phyloP scores from a whole-genome alignment of 2,888 invertebrate species.

The Autographa pulchrina region DNA sequence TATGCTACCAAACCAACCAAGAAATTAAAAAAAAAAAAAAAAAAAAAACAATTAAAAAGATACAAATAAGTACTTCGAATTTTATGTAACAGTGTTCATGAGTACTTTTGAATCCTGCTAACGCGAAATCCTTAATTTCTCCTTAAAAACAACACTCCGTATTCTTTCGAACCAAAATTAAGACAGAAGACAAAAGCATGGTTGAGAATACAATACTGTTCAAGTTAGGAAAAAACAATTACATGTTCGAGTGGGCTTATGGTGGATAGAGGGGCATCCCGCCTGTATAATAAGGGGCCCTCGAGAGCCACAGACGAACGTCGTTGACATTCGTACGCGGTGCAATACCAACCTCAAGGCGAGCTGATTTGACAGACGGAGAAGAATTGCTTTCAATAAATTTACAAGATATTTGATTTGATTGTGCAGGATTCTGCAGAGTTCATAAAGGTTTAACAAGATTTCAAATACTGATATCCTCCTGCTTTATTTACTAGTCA shows the following conservation, averaged over 20 bases:
- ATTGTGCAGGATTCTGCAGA: neutral
- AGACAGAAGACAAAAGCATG: conserved; percentile 24
- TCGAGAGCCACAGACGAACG: conserved; percentile 48
- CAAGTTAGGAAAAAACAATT: conserved; percentile 52
- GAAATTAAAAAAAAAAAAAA: too few relatives aligned
- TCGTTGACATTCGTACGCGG: conserved; percentile 54
- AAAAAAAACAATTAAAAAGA: too few relatives aligned
- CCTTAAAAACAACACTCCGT: conserved; percentile 7
- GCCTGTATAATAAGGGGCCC: conserved; percentile 42
- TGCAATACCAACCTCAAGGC: conserved; percentile 40
- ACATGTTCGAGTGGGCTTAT: conserved; percentile 46
- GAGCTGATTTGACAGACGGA: conserved; percentile 44
- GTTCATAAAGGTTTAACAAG: neutral
- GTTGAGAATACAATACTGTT: conserved; percentile 25
- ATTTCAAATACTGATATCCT: conserved; percentile 20
- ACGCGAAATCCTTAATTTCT: neutral
- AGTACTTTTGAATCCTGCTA: neutral
- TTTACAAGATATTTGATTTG: conserved; percentile 5
- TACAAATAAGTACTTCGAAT: too few relatives aligned
- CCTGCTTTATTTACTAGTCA: neutral
- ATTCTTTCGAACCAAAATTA: conserved; percentile 30
- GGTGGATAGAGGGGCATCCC: conserved; percentile 39
- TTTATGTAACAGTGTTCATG: neutral
- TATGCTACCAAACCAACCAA: too few relatives aligned
- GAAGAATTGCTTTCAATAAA: conserved; percentile 37